A percentile compares a stretch with the other conserved stretches of the same genome.
Conservation (phyloP, 1,140 invertebrate genomes). For the Aphis gossypii region DNA sequence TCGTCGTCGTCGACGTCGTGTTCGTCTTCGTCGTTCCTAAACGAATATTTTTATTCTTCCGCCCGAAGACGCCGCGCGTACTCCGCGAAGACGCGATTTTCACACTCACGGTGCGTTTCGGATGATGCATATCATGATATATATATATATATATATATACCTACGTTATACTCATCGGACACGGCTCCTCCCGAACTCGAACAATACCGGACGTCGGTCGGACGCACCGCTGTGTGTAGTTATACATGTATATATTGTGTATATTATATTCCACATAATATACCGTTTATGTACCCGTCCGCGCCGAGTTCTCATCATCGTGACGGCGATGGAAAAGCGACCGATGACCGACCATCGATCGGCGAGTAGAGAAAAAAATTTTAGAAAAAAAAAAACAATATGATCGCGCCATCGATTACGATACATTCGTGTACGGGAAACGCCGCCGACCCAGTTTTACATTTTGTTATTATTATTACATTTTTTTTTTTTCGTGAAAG, state of each 20-base stretch:
- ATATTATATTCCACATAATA: neutral
- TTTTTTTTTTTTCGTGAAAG: neutral
- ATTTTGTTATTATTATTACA: neutral
- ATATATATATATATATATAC: neutral
- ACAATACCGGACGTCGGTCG: conserved; percentile 31
- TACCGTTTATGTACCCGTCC: neutral
- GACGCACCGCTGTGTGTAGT: neutral
- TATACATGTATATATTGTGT: neutral
- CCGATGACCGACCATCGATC: neutral
- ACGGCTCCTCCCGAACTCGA: conserved; percentile 38
- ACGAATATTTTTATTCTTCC: neutral
- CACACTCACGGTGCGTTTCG: conserved; percentile 48
- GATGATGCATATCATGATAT: neutral
- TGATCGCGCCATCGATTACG: neutral
- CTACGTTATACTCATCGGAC: conserved; percentile 19
- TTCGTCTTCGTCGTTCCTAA: neutral
- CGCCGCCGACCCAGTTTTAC: neutral
- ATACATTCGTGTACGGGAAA: neutral
- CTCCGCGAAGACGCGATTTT: conserved; percentile 17
- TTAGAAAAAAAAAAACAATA: neutral
- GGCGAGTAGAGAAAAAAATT: neutral
- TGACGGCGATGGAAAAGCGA: conserved; percentile 17
- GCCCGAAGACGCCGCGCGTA: neutral
- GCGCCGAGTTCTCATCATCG: conserved; percentile 21
- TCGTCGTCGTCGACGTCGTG: neutral